These are phyloP conservation scores for Syritta pipiens DNA, from an alignment of 2,888 invertebrate species.

Conservation along the genomic window DNA sequence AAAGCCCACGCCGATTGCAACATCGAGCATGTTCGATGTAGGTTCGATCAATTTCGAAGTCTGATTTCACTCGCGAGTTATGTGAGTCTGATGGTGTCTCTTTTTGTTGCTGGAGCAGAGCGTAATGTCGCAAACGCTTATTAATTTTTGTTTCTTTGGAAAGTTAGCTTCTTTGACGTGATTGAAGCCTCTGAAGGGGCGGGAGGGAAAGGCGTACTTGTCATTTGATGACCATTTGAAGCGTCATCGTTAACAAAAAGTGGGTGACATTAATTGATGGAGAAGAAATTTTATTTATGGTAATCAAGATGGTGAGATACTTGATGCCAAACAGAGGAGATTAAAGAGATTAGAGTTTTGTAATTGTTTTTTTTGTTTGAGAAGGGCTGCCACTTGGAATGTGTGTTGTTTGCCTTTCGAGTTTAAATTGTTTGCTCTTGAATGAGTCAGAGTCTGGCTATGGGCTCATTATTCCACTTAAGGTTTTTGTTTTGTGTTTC, in stretches of 20 bases:
- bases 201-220: neutral
- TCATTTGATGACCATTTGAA: slow-evolving; percentile 12
- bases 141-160: slow-evolving; percentile 19
- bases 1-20: slow-evolving; percentile 33
- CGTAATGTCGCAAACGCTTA: slow-evolving; percentile 26
- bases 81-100: slow-evolving; percentile 23
- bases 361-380: slow-evolving; percentile 31
- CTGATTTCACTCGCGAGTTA: slow-evolving; percentile 38
- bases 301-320: slow-evolving; percentile 12
- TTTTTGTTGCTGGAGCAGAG: neutral
- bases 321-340: slow-evolving; percentile 3
- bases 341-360: slow-evolving; percentile 24
- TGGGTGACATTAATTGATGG: slow-evolving; percentile 47
- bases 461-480: neutral
- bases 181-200: neutral
- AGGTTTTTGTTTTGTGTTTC: neutral
- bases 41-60: slow-evolving; percentile 18
- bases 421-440: slow-evolving; percentile 17
- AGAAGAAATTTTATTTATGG: slow-evolving; percentile 31
- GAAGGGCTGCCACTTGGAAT: slow-evolving; percentile 2
- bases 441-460: neutral
- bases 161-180: slow-evolving; percentile 12
- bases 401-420: slow-evolving; percentile 25
- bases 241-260: slow-evolving; percentile 32
- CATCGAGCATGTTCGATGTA: slow-evolving; percentile 33